These are phyloP conservation scores for Eurytoma adleriae DNA, from an alignment of 2,888 invertebrate species.

Conservation along the genomic window DNA sequence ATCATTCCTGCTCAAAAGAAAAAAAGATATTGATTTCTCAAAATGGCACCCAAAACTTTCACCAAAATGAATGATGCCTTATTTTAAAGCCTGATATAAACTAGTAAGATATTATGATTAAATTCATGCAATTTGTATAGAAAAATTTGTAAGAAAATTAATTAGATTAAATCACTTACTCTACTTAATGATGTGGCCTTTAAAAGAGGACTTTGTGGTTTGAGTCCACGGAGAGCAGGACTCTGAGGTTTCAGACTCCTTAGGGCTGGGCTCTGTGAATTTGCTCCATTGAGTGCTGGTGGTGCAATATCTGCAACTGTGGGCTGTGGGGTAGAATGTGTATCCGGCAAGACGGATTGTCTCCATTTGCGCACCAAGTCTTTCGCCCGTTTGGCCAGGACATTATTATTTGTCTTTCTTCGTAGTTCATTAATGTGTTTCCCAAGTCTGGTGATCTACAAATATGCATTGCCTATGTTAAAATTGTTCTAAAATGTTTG, in stretches of 20 bases:
- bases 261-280: constrained; percentile 70
- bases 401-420: constrained; percentile 89
- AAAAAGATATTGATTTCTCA: constrained; percentile 48
- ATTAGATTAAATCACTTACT: constrained; percentile 36
- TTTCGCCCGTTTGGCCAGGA: constrained; percentile 92
- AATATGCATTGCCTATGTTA: constrained; percentile 1
- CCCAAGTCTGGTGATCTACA: constrained; percentile 94
- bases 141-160: constrained; percentile 11
- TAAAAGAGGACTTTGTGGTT: constrained; percentile 73
- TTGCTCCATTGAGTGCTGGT: constrained; percentile 71
- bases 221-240: constrained; percentile 67
- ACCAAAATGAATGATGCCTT: background rate
- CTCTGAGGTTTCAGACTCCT: constrained; percentile 72
- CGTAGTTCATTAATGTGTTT: constrained; percentile 95
- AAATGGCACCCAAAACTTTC: constrained; percentile 2
- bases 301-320: constrained; percentile 71
- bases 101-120: background rate
- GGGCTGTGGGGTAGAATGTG: constrained; percentile 69
- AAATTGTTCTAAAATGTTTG: constrained; percentile 33
- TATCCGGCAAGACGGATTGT: constrained; percentile 85
- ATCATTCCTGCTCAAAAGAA: no score
- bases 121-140: background rate
- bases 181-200: constrained; percentile 62
- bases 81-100: constrained; percentile 7
- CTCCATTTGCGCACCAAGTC: constrained; percentile 95